Evolutionary conservation across 2,888 invertebrate species (phyloP).

Genomic region (Rotaria macrura): DNA sequence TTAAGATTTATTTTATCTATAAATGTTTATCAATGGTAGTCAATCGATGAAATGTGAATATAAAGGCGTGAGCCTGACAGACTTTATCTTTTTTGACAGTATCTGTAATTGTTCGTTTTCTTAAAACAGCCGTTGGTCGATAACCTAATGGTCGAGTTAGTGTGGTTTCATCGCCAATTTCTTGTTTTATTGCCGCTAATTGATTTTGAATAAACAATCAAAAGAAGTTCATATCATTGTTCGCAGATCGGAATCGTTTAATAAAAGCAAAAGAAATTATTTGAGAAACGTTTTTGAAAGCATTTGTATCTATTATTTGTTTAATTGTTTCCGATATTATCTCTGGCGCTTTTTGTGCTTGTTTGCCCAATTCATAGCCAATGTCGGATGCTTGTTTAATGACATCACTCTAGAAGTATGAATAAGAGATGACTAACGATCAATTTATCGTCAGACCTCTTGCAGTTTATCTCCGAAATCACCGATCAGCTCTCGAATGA

Average conservation of each 20-base stretch:
- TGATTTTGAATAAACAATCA: background rate
- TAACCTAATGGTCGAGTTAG: conserved; percentile 51
- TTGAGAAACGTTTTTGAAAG: conserved; percentile 69
- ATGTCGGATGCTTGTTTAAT: conserved; percentile 29
- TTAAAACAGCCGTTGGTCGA: conserved; percentile 54
- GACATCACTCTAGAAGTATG: conserved; percentile 21
- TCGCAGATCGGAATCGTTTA: too few species aligned
- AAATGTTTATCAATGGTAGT: too few species aligned
- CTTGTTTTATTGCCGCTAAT: conserved; percentile 77
- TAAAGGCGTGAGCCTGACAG: conserved; percentile 39
- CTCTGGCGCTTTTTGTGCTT: conserved; percentile 31
- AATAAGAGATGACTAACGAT: background rate
- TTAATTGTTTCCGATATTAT: conserved; percentile 50
- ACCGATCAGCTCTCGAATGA: conserved; percentile 21
- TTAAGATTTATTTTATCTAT: too few species aligned
- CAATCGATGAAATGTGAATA: conserved; percentile 10
- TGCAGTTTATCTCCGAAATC: conserved; percentile 19
- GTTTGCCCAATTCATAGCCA: conserved; percentile 29
- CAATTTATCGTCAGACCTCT: background rate
- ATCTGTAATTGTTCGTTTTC: conserved; percentile 61
- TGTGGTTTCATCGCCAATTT: conserved; percentile 58
- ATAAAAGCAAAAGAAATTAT: conserved; percentile 40
- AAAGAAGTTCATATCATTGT: too few species aligned
- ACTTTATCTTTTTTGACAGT: conserved; percentile 19
- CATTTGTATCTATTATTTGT: conserved; percentile 73